phyloP scores from a whole-genome alignment of 2,888 invertebrate genomes.

The Anoncus sp. region DNA sequence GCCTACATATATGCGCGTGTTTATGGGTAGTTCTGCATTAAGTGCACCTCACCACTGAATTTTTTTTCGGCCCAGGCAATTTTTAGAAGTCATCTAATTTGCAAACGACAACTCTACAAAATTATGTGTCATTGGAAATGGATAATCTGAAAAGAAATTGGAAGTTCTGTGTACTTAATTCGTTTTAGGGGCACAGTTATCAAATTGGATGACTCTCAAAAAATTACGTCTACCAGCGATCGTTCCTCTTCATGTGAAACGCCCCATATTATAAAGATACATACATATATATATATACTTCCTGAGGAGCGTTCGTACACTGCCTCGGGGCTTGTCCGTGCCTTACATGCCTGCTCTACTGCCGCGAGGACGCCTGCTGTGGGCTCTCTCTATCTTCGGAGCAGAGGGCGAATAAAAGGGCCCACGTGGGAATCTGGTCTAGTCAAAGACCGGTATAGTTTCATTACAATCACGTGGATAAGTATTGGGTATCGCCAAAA shows the following conservation, averaged over 20 bases:
- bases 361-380: slow-evolving; percentile 20
- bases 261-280: slow-evolving; percentile 12
- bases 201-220: slow-evolving; percentile 2
- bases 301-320: neutral
- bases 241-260: neutral
- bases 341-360: slow-evolving; percentile 27
- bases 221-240: slow-evolving; percentile 6
- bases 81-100: neutral
- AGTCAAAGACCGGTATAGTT: slow-evolving; percentile 17
- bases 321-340: slow-evolving; percentile 27
- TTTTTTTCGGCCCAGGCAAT: neutral
- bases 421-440: slow-evolving; percentile 36
- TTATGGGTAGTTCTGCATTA: neutral
- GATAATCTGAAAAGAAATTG: neutral
- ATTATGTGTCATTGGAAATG: neutral
- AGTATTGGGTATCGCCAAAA: neutral
- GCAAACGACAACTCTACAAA: neutral
- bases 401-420: slow-evolving; percentile 24
- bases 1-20: neutral
- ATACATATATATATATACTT: neutral
- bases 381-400: neutral
- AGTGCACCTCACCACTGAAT: neutral
- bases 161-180: slow-evolving; percentile 15
- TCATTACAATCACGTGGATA: slow-evolving; percentile 36
- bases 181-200: slow-evolving; percentile 5